Percentiles rank a stretch among this genome's conserved stretches.
These are phyloP conservation scores for Oithona nana DNA, from an alignment of 2,888 invertebrate genomes.

Conservation along the genomic window DNA sequence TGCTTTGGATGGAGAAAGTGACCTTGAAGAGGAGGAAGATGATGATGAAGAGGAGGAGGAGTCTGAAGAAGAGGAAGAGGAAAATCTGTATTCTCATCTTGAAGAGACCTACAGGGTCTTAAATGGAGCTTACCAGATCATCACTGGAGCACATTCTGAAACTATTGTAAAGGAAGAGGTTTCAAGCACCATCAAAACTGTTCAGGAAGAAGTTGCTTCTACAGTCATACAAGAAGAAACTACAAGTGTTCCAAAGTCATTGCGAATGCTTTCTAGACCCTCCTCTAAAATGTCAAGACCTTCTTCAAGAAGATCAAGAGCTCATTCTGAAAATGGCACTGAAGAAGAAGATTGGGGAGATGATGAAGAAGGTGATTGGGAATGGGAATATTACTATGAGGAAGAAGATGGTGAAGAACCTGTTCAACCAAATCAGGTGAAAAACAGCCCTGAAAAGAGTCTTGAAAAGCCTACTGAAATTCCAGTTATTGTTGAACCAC, in stretches of 20 bases:
- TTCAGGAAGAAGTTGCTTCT: background rate
- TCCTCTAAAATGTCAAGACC: background rate
- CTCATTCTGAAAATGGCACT: constrained; percentile 1
- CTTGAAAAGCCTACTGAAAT: background rate
- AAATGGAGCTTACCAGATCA: constrained; percentile 6
- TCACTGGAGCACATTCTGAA: background rate
- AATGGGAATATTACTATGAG: constrained; percentile 1
- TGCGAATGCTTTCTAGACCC: background rate
- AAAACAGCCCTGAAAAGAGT: background rate
- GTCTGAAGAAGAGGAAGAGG: background rate
- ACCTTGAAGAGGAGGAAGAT: background rate
- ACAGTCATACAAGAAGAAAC: background rate
- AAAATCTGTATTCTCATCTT: constrained; percentile 3
- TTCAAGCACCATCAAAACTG: background rate
- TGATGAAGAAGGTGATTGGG: constrained; percentile 7
- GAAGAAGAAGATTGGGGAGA: constrained; percentile 14
- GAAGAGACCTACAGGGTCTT: constrained; percentile 11
- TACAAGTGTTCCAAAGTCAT: background rate
- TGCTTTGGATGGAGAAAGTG: background rate
- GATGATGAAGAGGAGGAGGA: constrained; percentile 5
- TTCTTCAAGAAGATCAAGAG: background rate
- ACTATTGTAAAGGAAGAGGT: background rate
- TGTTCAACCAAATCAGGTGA: background rate
- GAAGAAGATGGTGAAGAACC: constrained; percentile 1
- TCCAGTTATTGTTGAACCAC: too few species aligned